A percentile compares a stretch with the other conserved stretches of the same genome.
These are phyloP conservation scores for Labeo catla DNA, from an alignment of 2,113 vertebrate species.

Conservation along the genomic window DNA sequence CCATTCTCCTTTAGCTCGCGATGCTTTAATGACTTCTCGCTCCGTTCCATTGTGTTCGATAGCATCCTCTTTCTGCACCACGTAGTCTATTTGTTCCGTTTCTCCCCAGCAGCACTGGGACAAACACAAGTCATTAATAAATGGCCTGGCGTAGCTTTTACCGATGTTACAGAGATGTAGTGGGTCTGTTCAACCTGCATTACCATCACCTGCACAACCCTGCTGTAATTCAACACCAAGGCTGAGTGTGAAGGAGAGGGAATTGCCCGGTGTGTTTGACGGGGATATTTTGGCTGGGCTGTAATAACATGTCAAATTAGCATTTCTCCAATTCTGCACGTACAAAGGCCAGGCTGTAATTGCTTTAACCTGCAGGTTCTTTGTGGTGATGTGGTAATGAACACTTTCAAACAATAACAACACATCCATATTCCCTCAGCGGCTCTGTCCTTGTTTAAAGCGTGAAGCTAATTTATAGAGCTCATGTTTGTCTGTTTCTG, in stretches of 20 bases:
- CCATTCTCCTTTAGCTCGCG: constrained; percentile 3
- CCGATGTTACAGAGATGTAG: constrained; percentile 31
- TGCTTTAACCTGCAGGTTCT: constrained; percentile 43
- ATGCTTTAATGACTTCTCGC: not conserved
- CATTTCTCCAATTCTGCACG: constrained; percentile 33
- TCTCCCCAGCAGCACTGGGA: constrained; percentile 47
- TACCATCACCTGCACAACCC: constrained; percentile 8
- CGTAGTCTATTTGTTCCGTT: not conserved
- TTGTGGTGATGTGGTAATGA: constrained; percentile 40
- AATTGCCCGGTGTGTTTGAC: constrained; percentile 16
- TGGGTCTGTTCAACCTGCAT: constrained; percentile 22
- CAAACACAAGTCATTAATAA: constrained; percentile 69
- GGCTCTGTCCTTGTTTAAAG: constrained; percentile 16
- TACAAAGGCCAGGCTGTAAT: constrained; percentile 38
- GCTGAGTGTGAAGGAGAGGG: constrained; percentile 12
- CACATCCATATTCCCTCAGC: constrained; percentile 9
- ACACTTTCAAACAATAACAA: constrained; percentile 32
- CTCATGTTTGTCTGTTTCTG: constrained; percentile 2
- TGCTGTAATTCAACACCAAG: constrained; percentile 14
- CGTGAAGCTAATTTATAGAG: constrained; percentile 11
- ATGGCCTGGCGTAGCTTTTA: constrained; percentile 59
- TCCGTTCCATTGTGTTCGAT: not conserved
- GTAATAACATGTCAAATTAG: constrained; percentile 43
- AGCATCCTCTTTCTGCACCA: constrained; percentile 5
- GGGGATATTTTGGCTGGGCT: constrained; percentile 36